phyloP scores from a whole-genome alignment of 2,113 vertebrate genomes.

The Myiozetetes cayanensis region DNA sequence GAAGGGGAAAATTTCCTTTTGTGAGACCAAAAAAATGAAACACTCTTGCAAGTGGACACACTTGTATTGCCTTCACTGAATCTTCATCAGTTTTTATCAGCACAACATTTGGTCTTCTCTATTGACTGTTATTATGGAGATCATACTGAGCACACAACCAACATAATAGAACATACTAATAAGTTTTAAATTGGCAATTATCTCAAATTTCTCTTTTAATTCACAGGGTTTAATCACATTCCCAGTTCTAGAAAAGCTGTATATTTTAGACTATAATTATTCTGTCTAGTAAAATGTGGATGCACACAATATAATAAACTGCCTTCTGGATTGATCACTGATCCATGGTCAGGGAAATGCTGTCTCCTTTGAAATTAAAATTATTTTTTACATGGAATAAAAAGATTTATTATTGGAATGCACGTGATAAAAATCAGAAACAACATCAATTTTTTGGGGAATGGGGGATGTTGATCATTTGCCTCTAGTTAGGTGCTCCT shows the following conservation, averaged over 20 bases:
- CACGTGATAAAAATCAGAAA: not conserved
- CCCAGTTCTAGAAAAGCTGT: not conserved
- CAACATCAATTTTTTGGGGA: not conserved
- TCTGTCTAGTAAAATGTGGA: not conserved
- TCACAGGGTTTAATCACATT: not conserved
- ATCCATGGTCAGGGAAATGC: not conserved
- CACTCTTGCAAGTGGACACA: not conserved
- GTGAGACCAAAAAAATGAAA: not conserved
- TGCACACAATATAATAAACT: not conserved
- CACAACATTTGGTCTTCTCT: not conserved
- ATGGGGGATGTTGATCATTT: rapidly evolving
- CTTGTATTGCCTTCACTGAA: not conserved
- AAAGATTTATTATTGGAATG: not conserved
- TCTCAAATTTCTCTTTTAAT: not conserved
- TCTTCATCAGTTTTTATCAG: not conserved
- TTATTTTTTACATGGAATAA: not conserved
- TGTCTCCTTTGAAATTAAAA: not conserved
- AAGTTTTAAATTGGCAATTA: not conserved
- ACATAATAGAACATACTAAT: not conserved
- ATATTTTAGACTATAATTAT: not conserved
- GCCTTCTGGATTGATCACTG: not conserved
- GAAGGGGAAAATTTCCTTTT: not conserved
- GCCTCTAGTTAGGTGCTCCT: not conserved
- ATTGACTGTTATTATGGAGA: not conserved
- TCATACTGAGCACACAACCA: not conserved